A percentile compares a stretch with the other conserved stretches of the same genome.
Conservation (phyloP, 2,888 invertebrate species). For the Petrolisthes manimaculis region DNA sequence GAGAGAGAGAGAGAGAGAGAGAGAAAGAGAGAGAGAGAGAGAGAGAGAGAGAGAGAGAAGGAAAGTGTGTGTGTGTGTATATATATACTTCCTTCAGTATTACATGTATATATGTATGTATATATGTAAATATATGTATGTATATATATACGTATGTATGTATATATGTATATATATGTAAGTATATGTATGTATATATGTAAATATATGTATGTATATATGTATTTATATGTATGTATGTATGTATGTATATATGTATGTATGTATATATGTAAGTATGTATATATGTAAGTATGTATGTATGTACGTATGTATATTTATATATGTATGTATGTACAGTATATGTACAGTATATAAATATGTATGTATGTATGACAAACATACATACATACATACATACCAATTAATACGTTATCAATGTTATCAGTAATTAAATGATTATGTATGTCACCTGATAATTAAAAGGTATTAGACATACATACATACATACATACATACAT, state of each 20-base stretch:
- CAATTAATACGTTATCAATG: no score
- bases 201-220: no score
- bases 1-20: neutral
- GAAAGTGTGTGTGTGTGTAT: neutral
- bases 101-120: neutral
- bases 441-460: no score
- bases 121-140: neutral
- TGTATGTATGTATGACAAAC: neutral
- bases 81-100: neutral
- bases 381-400: neutral
- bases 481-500: no score
- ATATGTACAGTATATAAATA: no score
- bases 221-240: neutral
- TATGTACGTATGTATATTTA: neutral
- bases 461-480: no score
- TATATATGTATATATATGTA: neutral
- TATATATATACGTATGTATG: neutral
- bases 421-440: no score
- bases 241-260: conserved; percentile 6
- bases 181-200: no score
- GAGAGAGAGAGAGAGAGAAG: neutral
- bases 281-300: conserved; percentile 9
- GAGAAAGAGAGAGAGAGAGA: neutral
- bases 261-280: conserved; percentile 10
- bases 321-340: neutral